Evolutionary conservation across 2,797 vertebrate genomes (phyloP), one percentile per base, ranked within the genome.

Genomic region (Rhabdomys pumilio): DNA sequence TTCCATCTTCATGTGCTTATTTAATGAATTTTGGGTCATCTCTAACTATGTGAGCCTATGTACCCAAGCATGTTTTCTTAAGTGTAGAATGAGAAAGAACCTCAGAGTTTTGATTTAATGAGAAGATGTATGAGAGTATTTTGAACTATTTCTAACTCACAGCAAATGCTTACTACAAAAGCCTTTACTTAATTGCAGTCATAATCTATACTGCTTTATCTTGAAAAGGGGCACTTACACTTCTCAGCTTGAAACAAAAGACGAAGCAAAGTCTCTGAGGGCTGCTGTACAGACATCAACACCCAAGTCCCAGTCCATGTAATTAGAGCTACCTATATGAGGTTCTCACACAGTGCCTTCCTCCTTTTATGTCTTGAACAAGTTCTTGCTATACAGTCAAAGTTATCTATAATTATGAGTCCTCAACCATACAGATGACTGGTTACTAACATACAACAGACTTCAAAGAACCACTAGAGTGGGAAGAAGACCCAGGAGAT

Each of bases 401-500:
- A 38, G n/a, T 85, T 55, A 91, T 55, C 67, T 90, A 67, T 89
- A 73, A 95, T 86, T 61, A 72, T 63, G 55, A 82, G 22, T 73
- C 76, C 69, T 87, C 85, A 59, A 82, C 1, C 24, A 55, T 26
- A 77, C 69, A 95, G 47, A 82, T 79, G 63, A 69, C 34, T 72
- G 47, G 50, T 82, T 85, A 87, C 41, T 55, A 90, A 95, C 26
- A 88, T 57, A 94, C 89, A 77, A 82, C 69, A 83, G 29, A 81
- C 31, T 75, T 87, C 77, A 63, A 95, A 98, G 83, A 91, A 88
- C 76, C 57, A 88, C 76, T 53, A 38, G 20, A 44, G 22, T 94
- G 10, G 91, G 63, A 98, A 97, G 90, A 98, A 96, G 86, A 86
- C 93, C 67, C 93, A 89, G 38, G 38, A 95, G 73, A 17, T 12